A percentile compares a stretch with the other conserved stretches of the same genome.
phyloP scores from a whole-genome alignment of 53 echinoderm and acorn worm genomes.

The Paracentrotus lividus region DNA sequence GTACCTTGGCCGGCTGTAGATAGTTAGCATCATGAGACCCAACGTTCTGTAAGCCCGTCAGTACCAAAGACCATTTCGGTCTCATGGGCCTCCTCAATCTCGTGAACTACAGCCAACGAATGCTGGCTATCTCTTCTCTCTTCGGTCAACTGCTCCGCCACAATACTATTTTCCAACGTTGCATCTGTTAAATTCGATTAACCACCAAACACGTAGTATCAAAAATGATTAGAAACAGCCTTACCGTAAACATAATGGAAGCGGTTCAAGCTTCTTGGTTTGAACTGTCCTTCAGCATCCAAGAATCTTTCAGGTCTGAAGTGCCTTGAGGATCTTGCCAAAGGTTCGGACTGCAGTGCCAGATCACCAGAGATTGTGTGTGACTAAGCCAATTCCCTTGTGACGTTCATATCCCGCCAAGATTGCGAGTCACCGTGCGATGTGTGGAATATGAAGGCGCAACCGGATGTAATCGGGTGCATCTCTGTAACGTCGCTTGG shows the following conservation, averaged over 20 bases:
- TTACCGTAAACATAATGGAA: conserved; percentile 53
- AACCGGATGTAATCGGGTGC: conserved; percentile 25
- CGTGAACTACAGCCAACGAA: too few relatives aligned
- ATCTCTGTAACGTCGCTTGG: conserved; percentile 35
- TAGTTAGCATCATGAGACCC: too few relatives aligned
- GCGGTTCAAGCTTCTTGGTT: conserved; percentile 50
- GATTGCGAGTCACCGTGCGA: neutral
- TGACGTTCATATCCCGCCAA: conserved; percentile 41
- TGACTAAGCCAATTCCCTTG: conserved; percentile 21
- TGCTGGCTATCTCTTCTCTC: too few relatives aligned
- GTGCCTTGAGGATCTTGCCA: conserved; percentile 31
- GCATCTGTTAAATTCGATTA: too few relatives aligned
- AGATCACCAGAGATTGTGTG: conserved; percentile 44
- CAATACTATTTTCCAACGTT: too few relatives aligned
- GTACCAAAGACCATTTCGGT: too few relatives aligned
- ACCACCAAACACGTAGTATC: too few relatives aligned
- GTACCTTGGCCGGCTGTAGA: too few relatives aligned
- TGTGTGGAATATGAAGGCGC: neutral
- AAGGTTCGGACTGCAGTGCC: conserved; percentile 18
- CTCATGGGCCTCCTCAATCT: too few relatives aligned
- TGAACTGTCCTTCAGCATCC: conserved; percentile 33
- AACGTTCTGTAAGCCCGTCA: too few relatives aligned
- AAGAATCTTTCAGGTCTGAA: conserved; percentile 54
- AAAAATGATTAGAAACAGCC: too few relatives aligned
- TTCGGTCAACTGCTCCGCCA: too few relatives aligned